Base-by-base conservation (phyloP, 2,113 vertebrate species). In the Oncorhynchus nerka region DNA sequence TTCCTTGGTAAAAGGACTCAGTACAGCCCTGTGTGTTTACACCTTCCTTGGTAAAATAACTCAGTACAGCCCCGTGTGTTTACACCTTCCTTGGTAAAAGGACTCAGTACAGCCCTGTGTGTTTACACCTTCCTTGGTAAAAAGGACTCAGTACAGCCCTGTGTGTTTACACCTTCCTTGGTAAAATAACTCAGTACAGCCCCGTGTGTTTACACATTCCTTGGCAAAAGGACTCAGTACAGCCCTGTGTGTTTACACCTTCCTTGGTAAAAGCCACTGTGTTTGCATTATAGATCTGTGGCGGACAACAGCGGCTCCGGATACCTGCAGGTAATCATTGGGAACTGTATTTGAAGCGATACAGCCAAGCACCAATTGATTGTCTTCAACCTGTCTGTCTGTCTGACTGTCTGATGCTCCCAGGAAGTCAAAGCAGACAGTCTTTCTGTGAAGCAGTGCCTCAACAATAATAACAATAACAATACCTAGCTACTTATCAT, bases 341-440 rank as follows among this genome's bases (percentile, higher is more conserved):
- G 80, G 51, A 85, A 89, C 84, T 85, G 75, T 78, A 89, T 89
- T 76, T 84, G 75, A 81, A 75, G 76, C 45, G 57, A 83, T 82
- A 67, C 59, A 45, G 76, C 73, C 69, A 67, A 85, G 75, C 74
- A 68, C 48, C 71, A 74, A 87, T 80, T 81, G 88, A 87, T 89
- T 78, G 82, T 79, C 77, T 80, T 76, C 83, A 78, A 49, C 70
- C 59, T 71, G 81, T 68, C 15, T 76, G 75, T 79, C 76, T 71
- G 83, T 65, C 19, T 76, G 74, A 59, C 59, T 71, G 83, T 59
- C 15, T 19, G 69, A 80, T 77, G 70, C 68, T 82, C 66, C 62
- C 76, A 81, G 79, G 80, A 85, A 81, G 9, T 45, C 39, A 45
- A 45, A 65, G 26, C 69, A 73, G 79, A 71, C 20, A n/a, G 30